These are phyloP conservation scores for Drosophila novamexicana DNA, from an alignment of 1,140 invertebrate genomes.

Conservation along the genomic window DNA sequence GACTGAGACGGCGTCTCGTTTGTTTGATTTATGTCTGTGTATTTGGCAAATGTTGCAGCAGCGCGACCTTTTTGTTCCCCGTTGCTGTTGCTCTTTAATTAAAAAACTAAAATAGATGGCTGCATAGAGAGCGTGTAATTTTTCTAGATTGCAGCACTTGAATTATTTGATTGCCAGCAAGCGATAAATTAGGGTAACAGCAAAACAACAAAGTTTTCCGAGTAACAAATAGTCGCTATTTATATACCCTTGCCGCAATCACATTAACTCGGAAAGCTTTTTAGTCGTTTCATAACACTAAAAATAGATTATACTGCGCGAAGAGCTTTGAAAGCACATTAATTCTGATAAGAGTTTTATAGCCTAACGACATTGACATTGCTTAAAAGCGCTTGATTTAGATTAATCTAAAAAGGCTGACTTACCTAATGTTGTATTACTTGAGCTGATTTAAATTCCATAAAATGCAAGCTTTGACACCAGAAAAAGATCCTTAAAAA, in stretches of 20 bases:
- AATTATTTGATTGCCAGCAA: slow-evolving; percentile 65
- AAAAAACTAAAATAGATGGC: slow-evolving; percentile 73
- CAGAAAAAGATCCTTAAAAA: too few species aligned
- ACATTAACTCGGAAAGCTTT: background rate
- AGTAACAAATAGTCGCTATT: background rate
- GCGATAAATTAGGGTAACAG: slow-evolving; percentile 57
- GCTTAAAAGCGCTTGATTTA: too few species aligned
- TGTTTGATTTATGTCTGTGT: slow-evolving; percentile 72
- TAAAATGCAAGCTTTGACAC: too few species aligned
- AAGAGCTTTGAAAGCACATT: background rate
- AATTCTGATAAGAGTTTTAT: too few species aligned
- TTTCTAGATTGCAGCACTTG: slow-evolving; percentile 71
- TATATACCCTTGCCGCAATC: slow-evolving; percentile 14
- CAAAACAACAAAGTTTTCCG: slow-evolving; percentile 10
- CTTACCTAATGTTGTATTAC: too few species aligned
- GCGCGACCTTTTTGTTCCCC: slow-evolving; percentile 13
- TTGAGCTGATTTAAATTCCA: too few species aligned
- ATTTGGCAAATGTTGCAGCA: slow-evolving; percentile 51
- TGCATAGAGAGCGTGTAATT: slow-evolving; percentile 59
- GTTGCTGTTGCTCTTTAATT: slow-evolving; percentile 65
- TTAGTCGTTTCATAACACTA: background rate
- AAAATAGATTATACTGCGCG: too few species aligned
- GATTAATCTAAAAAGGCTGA: too few species aligned
- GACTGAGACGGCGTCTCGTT: slow-evolving; percentile 35
- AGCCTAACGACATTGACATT: too few species aligned